Percentiles rank a stretch among this genome's conserved stretches.
Conservation (phyloP, 1,140 invertebrate genomes). For the Monochamus saltuarius region DNA sequence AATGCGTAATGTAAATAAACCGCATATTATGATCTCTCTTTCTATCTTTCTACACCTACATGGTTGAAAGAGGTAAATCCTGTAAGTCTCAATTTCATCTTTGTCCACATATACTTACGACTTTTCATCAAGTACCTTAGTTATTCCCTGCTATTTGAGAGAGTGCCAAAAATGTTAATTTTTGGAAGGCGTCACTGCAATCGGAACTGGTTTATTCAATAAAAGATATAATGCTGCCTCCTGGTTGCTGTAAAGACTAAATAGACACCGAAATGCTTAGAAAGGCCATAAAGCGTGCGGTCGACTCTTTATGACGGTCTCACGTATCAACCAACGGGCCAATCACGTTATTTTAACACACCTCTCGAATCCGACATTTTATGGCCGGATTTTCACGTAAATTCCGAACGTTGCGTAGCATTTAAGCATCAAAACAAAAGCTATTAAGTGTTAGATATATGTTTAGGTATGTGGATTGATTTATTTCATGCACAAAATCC, state of each 20-base stretch:
- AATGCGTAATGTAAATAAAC: too few relatives aligned
- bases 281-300: constrained; percentile 47
- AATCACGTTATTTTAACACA: constrained; percentile 11
- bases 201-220: constrained; percentile 42
- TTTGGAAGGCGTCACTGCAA: constrained; percentile 7
- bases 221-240: constrained; percentile 45
- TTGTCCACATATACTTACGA: too few relatives aligned
- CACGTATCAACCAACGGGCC: constrained; percentile 9
- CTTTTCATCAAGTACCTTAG: too few relatives aligned
- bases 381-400: constrained; percentile 4
- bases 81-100: too few relatives aligned
- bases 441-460: too few relatives aligned
- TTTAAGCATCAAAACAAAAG: background rate
- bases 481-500: too few relatives aligned
- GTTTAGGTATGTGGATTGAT: too few relatives aligned
- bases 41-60: too few relatives aligned
- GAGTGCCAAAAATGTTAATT: background rate
- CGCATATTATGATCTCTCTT: too few relatives aligned
- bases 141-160: too few relatives aligned
- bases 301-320: constrained; percentile 48
- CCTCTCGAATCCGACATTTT: background rate
- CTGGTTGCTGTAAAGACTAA: constrained; percentile 50
- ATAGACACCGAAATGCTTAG: constrained; percentile 51
- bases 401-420: constrained; percentile 6
- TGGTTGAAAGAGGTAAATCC: too few relatives aligned